Evolutionary conservation across 2,888 invertebrate genomes (phyloP).

Genomic region (Baccha elongata): DNA sequence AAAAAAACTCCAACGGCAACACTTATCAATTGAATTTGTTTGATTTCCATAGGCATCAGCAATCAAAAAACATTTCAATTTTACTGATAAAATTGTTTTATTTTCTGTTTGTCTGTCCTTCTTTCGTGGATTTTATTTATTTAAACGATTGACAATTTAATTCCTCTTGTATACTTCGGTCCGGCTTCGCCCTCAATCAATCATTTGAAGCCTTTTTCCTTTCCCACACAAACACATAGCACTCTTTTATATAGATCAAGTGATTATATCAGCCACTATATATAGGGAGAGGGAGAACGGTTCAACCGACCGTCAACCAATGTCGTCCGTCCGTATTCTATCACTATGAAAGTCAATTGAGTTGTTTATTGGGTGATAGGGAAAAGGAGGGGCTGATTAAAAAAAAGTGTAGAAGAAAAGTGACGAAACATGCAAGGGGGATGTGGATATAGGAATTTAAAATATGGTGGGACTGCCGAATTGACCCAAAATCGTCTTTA

Average conservation of each 20-base stretch:
- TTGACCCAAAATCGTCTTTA: constrained; percentile 49
- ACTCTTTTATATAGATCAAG: neutral
- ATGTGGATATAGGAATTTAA: neutral
- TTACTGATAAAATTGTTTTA: constrained; percentile 40
- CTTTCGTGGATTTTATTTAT: constrained; percentile 53
- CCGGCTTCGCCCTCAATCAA: constrained; percentile 55
- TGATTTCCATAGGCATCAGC: neutral
- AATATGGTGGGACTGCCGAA: constrained; percentile 32
- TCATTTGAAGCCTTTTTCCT: constrained; percentile 49
- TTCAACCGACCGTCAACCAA: constrained; percentile 2
- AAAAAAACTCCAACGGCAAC: constrained; percentile 3
- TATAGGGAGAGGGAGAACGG: constrained; percentile 4
- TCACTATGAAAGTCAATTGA: constrained; percentile 60
- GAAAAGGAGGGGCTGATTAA: constrained; percentile 19
- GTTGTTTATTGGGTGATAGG: constrained; percentile 62
- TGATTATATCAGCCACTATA: neutral
- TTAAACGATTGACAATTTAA: constrained; percentile 70
- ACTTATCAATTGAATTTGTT: neutral
- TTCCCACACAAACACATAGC: neutral
- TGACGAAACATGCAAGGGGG: constrained; percentile 19
- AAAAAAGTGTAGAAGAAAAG: neutral
- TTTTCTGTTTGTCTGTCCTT: constrained; percentile 20
- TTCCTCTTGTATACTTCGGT: constrained; percentile 44
- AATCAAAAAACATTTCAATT: constrained; percentile 1
- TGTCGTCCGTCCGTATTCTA: constrained; percentile 37